A percentile compares a stretch with the other conserved stretches of the same genome.
Evolutionary conservation across 2,888 invertebrate genomes (phyloP).

Genomic region (Sminthurinus aureus): DNA sequence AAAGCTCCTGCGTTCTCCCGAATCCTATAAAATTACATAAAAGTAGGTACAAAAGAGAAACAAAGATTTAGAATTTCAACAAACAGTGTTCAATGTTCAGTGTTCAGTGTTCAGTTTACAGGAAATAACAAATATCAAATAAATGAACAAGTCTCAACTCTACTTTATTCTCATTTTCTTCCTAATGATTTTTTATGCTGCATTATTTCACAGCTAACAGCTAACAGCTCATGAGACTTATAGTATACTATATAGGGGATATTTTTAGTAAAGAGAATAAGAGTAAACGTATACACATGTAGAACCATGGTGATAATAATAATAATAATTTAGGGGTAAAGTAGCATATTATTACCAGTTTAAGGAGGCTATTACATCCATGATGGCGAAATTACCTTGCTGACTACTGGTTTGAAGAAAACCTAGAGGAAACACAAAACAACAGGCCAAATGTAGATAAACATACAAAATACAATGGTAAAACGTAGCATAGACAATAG

Average conservation of each 20-base stretch:
- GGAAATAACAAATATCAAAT: background rate
- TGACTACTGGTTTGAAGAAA: constrained; percentile 82
- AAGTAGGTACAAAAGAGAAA: background rate
- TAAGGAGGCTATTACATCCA: constrained; percentile 92
- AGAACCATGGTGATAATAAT: too few species aligned
- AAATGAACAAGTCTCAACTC: background rate
- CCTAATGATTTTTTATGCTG: background rate
- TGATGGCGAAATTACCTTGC: constrained; percentile 89
- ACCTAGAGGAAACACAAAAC: constrained; percentile 67
- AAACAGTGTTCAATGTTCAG: background rate
- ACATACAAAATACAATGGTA: background rate
- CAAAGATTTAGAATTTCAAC: background rate
- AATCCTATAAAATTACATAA: constrained; percentile 63
- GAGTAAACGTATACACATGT: background rate
- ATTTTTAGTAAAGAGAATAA: background rate
- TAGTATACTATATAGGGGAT: too few species aligned
- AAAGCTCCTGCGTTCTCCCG: constrained; percentile 93
- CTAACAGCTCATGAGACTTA: background rate
- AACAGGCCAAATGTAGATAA: background rate
- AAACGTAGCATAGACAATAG: too few species aligned
- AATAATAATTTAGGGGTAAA: too few species aligned
- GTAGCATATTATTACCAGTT: constrained; percentile 73
- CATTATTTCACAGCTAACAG: background rate
- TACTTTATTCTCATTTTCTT: background rate
- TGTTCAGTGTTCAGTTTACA: too few species aligned